phyloP scores from a whole-genome alignment of 1,140 invertebrate genomes.

The Trichonephila clavata region DNA sequence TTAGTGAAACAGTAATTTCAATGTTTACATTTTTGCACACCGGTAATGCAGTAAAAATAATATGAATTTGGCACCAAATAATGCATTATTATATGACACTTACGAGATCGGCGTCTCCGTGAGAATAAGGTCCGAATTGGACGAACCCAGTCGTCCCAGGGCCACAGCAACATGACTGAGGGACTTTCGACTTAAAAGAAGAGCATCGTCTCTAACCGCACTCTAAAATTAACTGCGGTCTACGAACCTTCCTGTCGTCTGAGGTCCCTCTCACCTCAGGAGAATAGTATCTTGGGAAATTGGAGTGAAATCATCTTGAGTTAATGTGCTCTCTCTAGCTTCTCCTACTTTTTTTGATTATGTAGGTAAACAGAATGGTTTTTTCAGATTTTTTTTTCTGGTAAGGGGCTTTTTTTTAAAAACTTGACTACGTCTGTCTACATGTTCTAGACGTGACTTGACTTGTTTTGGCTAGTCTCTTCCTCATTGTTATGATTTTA shows the following conservation, averaged over 20 bases:
- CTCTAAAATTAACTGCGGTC: slow-evolving; percentile 55
- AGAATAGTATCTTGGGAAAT: slow-evolving; percentile 8
- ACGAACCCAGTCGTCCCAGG: slow-evolving; percentile 31
- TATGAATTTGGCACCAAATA: no score
- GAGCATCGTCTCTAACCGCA: not conserved
- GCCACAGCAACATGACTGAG: slow-evolving; percentile 12
- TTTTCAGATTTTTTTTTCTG: not conserved
- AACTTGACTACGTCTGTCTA: no score
- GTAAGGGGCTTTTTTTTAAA: not conserved
- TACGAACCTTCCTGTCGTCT: not conserved
- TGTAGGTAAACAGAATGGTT: not conserved
- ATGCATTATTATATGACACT: not conserved
- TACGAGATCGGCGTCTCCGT: slow-evolving; percentile 43
- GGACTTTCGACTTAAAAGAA: not conserved
- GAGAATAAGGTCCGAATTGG: slow-evolving; percentile 46
- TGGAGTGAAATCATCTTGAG: not conserved
- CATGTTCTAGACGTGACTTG: not conserved
- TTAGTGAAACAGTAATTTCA: no score
- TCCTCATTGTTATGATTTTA: not conserved
- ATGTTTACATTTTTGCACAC: not conserved
- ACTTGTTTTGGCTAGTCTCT: not conserved
- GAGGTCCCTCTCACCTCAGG: not conserved
- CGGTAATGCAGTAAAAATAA: no score
- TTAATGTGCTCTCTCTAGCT: not conserved
- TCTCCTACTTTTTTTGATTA: not conserved